Conservation (phyloP, 2,888 invertebrate species). For the Synanthedon vespiformis region DNA sequence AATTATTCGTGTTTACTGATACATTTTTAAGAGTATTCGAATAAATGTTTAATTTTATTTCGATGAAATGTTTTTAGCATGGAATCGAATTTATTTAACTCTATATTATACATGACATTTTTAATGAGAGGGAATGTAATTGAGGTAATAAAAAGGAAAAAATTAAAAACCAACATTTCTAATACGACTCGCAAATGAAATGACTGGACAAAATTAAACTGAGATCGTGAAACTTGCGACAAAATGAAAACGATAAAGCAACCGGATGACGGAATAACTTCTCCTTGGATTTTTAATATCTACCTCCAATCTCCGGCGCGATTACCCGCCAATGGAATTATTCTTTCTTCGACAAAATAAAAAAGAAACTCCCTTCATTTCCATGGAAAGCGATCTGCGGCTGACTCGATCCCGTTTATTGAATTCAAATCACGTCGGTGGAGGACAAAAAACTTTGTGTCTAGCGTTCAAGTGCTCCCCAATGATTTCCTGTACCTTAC, state of each 20-base stretch:
- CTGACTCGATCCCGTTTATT: conserved; percentile 43
- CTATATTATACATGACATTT: too few species aligned
- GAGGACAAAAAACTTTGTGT: conserved; percentile 26
- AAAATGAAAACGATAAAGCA: conserved; percentile 2
- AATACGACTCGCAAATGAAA: background rate
- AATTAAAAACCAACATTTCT: background rate
- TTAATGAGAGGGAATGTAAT: too few species aligned
- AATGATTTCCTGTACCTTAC: conserved; percentile 11
- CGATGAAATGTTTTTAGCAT: too few species aligned
- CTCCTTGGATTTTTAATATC: conserved; percentile 27
- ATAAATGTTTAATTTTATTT: too few species aligned
- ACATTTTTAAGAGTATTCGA: too few species aligned
- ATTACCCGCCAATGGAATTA: conserved; percentile 41
- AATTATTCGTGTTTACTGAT: too few species aligned
- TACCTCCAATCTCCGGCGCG: conserved; percentile 28
- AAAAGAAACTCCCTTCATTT: conserved; percentile 42
- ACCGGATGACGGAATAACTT: conserved; percentile 2
- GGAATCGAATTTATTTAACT: too few species aligned
- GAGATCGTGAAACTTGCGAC: background rate
- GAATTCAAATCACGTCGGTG: conserved; percentile 50
- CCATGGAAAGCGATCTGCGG: conserved; percentile 43
- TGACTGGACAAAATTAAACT: background rate
- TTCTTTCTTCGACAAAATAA: conserved; percentile 30
- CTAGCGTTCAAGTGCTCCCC: conserved; percentile 12
- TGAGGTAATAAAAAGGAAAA: background rate